These are phyloP conservation scores for Odontothrips loti DNA, from an alignment of 2,888 invertebrate species.

Conservation along the genomic window DNA sequence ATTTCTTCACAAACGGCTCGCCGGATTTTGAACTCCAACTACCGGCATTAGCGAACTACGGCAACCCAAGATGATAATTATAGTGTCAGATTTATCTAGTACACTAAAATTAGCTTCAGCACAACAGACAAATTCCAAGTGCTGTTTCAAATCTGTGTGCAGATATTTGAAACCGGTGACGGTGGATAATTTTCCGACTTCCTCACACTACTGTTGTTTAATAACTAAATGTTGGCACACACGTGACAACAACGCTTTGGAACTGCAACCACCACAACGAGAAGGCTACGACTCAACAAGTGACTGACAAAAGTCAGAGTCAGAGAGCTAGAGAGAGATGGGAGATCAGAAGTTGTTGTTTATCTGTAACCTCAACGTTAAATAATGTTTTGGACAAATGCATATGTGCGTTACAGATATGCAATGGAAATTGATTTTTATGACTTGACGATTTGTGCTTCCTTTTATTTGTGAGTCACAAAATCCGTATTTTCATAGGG, in stretches of 20 bases:
- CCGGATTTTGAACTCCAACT: too few species aligned
- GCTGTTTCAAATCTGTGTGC: too few species aligned
- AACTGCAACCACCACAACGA: background rate
- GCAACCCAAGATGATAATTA: too few species aligned
- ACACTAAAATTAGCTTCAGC: too few species aligned
- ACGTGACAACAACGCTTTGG: background rate
- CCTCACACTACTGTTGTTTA: too few species aligned
- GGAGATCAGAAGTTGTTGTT: slow-evolving; percentile 1
- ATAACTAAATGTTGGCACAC: background rate
- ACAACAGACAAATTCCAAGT: too few species aligned
- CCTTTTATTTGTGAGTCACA: background rate
- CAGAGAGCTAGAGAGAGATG: background rate
- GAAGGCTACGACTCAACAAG: background rate
- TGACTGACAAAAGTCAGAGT: background rate
- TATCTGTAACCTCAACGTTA: background rate
- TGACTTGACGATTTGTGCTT: background rate
- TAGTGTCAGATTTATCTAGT: too few species aligned
- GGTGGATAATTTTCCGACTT: too few species aligned
- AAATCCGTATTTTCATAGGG: background rate
- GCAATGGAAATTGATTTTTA: background rate
- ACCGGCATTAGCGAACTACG: too few species aligned
- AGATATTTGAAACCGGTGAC: too few species aligned
- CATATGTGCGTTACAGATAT: background rate
- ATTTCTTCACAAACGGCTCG: too few species aligned
- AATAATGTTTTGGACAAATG: background rate